Percentiles rank a stretch among this genome's conserved stretches.
Conservation (phyloP, 2,113 vertebrate species). For the Nannobrachium achirus region DNA sequence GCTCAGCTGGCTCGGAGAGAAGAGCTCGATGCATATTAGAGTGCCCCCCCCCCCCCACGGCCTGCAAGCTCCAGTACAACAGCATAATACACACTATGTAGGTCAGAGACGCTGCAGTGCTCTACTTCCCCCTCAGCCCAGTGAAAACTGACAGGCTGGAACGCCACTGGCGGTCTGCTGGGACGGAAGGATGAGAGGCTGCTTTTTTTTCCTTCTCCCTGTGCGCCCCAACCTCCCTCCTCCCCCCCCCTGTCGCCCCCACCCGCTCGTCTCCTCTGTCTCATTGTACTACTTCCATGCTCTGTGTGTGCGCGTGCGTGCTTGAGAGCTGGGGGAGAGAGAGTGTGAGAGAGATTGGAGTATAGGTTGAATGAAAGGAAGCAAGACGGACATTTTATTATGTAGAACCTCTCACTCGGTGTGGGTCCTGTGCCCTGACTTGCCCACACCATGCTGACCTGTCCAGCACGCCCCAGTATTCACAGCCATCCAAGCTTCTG, state of each 20-base stretch:
- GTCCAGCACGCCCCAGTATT: conserved; percentile 33
- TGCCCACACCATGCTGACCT: conserved; percentile 35
- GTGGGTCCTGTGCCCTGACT: conserved; percentile 24
- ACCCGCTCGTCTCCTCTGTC: conserved; percentile 20
- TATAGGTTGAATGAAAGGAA: too few species aligned
- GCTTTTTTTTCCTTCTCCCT: conserved; percentile 23
- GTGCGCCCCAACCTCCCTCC: neutral
- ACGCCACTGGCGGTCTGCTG: conserved; percentile 77
- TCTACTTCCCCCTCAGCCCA: conserved; percentile 75
- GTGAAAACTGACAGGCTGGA: conserved; percentile 77
- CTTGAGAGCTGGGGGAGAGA: neutral
- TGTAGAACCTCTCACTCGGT: conserved; percentile 20
- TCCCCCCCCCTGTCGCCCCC: conserved; percentile 28
- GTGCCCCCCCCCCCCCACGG: conserved; percentile 57
- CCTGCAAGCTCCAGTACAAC: conserved; percentile 72
- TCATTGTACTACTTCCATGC: conserved; percentile 53
- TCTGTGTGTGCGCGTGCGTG: neutral
- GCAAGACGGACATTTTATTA: conserved; percentile 18
- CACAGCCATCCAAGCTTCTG: conserved; percentile 39
- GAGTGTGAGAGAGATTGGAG: too few species aligned
- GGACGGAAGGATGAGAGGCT: conserved; percentile 76
- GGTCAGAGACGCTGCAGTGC: conserved; percentile 81
- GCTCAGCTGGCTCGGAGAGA: conserved; percentile 56
- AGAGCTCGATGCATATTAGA: conserved; percentile 71
- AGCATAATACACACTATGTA: conserved; percentile 79